Conservation (phyloP, 1,140 invertebrate species). For the Meloidogyne chitwoodi region DNA sequence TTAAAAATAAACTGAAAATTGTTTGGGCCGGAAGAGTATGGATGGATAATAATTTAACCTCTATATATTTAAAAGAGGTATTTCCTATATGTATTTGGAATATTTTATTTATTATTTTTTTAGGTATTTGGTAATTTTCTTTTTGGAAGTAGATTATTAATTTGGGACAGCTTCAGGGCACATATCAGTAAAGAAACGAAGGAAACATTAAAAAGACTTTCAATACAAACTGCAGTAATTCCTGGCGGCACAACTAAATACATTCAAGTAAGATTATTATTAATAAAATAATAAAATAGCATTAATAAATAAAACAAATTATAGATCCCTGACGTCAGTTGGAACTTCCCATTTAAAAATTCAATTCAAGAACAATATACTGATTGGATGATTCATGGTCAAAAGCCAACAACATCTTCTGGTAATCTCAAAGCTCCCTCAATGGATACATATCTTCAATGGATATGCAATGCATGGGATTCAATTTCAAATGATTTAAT, state of each 20-base stretch:
- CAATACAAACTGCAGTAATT: not conserved
- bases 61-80: not conserved
- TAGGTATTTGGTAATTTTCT: not conserved
- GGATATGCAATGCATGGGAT: conserved; percentile 12
- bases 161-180: not conserved
- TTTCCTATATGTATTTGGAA: too few relatives aligned
- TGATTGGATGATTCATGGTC: conserved; percentile 13
- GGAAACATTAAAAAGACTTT: not conserved
- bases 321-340: conserved; percentile 16
- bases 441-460: conserved; percentile 19
- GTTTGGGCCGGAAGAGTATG: not conserved
- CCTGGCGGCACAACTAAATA: conserved; percentile 1
- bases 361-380: not conserved
- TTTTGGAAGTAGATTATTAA: not conserved
- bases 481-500: conserved; percentile 5
- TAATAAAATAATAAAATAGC: too few relatives aligned
- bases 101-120: not conserved
- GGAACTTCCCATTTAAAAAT: conserved; percentile 21
- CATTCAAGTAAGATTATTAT: not conserved
- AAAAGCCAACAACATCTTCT: not conserved
- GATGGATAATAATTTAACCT: conserved; percentile 6
- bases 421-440: conserved; percentile 12
- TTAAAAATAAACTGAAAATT: not conserved
- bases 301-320: too few relatives aligned
- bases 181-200: not conserved